Base-by-base conservation (phyloP, 2,888 invertebrate genomes). In the Toxonevra muliebris region DNA sequence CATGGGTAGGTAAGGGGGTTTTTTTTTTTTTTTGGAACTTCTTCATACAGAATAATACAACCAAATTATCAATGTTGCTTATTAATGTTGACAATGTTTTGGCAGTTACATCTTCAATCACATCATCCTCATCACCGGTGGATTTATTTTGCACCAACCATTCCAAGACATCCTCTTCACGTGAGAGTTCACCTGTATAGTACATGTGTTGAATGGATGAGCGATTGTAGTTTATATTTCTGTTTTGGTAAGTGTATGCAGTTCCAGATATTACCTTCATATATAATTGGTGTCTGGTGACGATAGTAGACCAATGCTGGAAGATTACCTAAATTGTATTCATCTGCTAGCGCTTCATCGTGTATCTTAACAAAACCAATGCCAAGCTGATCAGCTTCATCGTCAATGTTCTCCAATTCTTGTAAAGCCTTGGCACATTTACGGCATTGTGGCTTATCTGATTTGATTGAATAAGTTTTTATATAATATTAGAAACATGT, bases 311-410 rank as follows among this genome's bases (percentile, higher is more conserved):
- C 95, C 78, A 96, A 88, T 80, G 92, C 92, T 79, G 96, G 96
- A 82, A 96, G 87, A 68, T 90, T 89, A 81, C 94, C 95, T 85
- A 96, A 88, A 87, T 93, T 96, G 87, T 96, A 96, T 87, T 96
- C 96, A 80, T 95, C 95, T 71, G 96, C 95, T 76, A 96, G 87
- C 78, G 90, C 90, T 86, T 95, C 94, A 83, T 96, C 96, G 80
- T 95, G 93, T 82, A 96, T 96, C 87, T 96, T 96, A 73, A 96
- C 96, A 85, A 96, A 96, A 75, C 95, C 96, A 80, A 96, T 96
- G 72, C 95, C 96, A 74, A 96, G 88, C 84, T 96, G 95, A 86
- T 96, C 96, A 45, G 96, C 96, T 85, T 96, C 96, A 80, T 96
- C 95, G 82, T 96, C 96, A 82, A 96, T 96, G 87, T 96, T 96